A percentile compares a stretch with the other conserved stretches of the same genome.
Evolutionary conservation across 2,888 invertebrate genomes (phyloP).

Genomic region (Coenonympha glycerion): DNA sequence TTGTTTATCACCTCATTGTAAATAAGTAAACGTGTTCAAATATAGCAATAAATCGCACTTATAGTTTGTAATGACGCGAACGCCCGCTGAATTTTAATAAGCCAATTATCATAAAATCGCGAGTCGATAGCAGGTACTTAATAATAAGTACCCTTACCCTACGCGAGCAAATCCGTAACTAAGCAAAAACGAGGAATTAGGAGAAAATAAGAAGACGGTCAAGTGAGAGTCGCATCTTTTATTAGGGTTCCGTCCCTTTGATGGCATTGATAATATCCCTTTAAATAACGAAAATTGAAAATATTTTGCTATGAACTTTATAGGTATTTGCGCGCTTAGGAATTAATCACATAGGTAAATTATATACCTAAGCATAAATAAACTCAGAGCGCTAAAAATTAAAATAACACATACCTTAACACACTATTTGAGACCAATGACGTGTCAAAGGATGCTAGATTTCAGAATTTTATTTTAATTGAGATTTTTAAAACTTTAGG

Average conservation of each 20-base stretch:
- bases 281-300: too few species aligned
- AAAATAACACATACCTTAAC: too few species aligned
- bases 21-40: background rate
- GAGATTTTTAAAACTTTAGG: too few species aligned
- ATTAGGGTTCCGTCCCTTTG: background rate
- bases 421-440: too few species aligned
- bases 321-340: too few species aligned
- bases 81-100: slow-evolving; percentile 51
- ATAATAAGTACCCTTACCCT: slow-evolving; percentile 39
- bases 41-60: background rate
- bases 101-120: slow-evolving; percentile 21
- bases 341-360: too few species aligned
- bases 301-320: too few species aligned
- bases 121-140: slow-evolving; percentile 25
- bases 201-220: background rate
- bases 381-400: too few species aligned
- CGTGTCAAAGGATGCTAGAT: too few species aligned
- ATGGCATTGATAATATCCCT: too few species aligned
- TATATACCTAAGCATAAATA: too few species aligned
- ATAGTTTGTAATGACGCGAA: background rate
- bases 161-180: slow-evolving; percentile 49
- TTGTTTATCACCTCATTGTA: background rate
- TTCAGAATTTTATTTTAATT: too few species aligned
- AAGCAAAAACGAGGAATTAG: slow-evolving; percentile 34
- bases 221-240: background rate